Conservation (phyloP, 1,140 invertebrate genomes). For the Atopsyche davidsoni region DNA sequence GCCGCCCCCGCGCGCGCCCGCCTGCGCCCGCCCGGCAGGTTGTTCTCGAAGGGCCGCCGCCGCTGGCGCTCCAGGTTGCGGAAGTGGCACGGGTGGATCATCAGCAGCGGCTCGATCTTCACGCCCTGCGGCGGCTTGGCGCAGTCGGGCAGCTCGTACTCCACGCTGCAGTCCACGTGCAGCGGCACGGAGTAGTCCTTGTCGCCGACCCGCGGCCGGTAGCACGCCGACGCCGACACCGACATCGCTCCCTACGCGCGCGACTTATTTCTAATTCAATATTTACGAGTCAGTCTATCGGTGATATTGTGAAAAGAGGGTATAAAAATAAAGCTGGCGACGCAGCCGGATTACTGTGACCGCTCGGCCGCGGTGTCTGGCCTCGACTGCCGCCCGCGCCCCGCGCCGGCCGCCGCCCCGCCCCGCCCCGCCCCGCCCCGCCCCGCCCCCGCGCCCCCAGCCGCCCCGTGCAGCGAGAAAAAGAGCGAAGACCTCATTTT, state of each 20-base stretch:
- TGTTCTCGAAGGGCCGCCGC: conserved; percentile 62
- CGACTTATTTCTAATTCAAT: conserved; percentile 12
- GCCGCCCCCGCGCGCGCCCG: conserved; percentile 2
- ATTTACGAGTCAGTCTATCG: conserved; percentile 24
- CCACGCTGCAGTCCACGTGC: conserved; percentile 70
- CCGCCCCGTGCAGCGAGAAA: no score
- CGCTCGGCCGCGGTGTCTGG: conserved; percentile 20
- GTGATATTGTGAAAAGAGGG: conserved; percentile 20
- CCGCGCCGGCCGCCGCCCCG: background rate
- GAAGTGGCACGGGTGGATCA: conserved; percentile 72
- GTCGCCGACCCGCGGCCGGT: conserved; percentile 39
- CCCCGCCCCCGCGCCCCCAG: no score
- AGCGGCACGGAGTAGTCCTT: conserved; percentile 64
- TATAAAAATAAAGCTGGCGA: conserved; percentile 16
- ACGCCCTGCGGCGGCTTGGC: conserved; percentile 64
- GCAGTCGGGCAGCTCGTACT: conserved; percentile 68
- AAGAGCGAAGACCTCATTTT: no score
- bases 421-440: background rate
- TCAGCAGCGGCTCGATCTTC: conserved; percentile 60
- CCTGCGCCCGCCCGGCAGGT: conserved; percentile 45
- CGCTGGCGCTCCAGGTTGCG: conserved; percentile 61
- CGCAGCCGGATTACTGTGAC: conserved; percentile 9
- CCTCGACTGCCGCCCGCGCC: conserved; percentile 7
- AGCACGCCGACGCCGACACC: conserved; percentile 23
- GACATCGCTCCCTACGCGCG: conserved; percentile 9